These are phyloP conservation scores for Octomys mimax DNA, from an alignment of 2,797 vertebrate genomes.

Conservation along the genomic window DNA sequence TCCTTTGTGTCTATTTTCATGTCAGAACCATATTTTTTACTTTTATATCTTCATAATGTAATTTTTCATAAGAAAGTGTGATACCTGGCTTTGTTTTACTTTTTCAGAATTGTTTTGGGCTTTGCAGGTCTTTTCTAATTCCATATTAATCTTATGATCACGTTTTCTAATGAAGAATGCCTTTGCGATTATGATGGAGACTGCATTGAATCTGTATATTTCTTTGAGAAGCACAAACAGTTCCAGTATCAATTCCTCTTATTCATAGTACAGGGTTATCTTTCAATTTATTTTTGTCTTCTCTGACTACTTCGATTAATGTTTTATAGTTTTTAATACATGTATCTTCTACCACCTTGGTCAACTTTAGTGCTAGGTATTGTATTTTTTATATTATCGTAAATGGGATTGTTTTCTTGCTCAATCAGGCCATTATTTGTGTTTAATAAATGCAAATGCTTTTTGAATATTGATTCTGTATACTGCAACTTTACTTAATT, in stretches of 20 bases:
- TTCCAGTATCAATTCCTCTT: not conserved
- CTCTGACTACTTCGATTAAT: not conserved
- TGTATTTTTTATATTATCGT: not conserved
- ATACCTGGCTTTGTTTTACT: not conserved
- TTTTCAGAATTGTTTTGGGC: not conserved
- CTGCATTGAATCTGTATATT: not conserved
- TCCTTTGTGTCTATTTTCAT: not conserved
- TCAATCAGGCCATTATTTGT: not conserved
- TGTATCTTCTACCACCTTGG: not conserved
- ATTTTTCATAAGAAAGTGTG: not conserved
- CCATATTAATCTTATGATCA: not conserved
- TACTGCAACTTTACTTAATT: not conserved
- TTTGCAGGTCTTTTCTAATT: not conserved
- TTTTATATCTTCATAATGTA: not conserved
- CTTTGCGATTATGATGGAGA: not conserved
- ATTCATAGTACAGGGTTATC: not conserved
- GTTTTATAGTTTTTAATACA: not conserved
- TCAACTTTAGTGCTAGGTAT: not conserved
- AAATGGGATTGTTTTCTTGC: not conserved
- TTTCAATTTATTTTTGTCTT: not conserved
- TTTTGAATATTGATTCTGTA: not conserved
- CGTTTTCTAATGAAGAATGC: not conserved
- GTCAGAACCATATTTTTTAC: not conserved
- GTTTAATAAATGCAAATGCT: not conserved
- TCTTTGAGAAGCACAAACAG: not conserved